Conservation (phyloP, 2,888 invertebrate species). For the Dryobotodes eremita region DNA sequence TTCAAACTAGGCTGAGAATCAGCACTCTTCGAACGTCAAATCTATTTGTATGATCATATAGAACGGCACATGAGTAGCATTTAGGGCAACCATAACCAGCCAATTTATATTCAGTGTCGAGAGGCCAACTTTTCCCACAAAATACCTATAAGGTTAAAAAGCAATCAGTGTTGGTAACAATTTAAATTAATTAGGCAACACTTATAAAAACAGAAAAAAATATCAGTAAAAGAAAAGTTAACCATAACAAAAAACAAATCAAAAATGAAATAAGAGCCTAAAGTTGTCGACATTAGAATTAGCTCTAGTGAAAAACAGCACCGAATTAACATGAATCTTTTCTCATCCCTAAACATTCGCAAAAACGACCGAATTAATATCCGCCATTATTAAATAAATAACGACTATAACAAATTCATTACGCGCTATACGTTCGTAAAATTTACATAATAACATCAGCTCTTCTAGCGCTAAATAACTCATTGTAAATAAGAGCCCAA, state of each 20-base stretch:
- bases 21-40: too few relatives aligned
- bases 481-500: slow-evolving; percentile 88
- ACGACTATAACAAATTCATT: slow-evolving; percentile 70
- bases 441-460: slow-evolving; percentile 83
- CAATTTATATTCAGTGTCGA: not conserved
- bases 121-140: too few relatives aligned
- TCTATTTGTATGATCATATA: not conserved
- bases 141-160: too few relatives aligned
- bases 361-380: slow-evolving; percentile 28
- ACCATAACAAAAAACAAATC: not conserved
- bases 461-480: slow-evolving; percentile 83
- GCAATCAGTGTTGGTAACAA: not conserved
- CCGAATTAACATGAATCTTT: slow-evolving; percentile 4
- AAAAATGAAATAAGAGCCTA: not conserved
- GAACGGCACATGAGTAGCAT: not conserved
- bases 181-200: not conserved
- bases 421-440: slow-evolving; percentile 78
- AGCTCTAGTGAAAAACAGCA: not conserved
- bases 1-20: not conserved
- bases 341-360: slow-evolving; percentile 1
- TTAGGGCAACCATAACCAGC: not conserved
- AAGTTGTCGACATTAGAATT: not conserved
- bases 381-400: slow-evolving; percentile 55
- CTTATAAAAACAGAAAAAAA: too few relatives aligned
- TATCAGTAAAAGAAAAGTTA: not conserved